Percentiles rank a stretch among this genome's conserved stretches.
These are phyloP conservation scores for Collichthys lucidus DNA, from an alignment of 2,113 vertebrate genomes.

Conservation along the genomic window DNA sequence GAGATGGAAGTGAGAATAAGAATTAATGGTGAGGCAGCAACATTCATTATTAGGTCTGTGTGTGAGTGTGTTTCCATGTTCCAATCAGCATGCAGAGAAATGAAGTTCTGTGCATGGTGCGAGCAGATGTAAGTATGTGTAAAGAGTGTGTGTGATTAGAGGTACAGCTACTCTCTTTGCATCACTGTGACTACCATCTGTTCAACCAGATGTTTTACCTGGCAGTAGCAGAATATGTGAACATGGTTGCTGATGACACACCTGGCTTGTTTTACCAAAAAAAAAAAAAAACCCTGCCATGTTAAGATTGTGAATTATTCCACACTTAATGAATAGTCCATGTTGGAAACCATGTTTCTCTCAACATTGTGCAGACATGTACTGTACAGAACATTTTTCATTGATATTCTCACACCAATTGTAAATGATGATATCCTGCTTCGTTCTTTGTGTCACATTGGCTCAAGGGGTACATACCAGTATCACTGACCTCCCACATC, in stretches of 20 bases:
- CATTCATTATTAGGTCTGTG: conserved; percentile 7
- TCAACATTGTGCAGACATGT: not conserved
- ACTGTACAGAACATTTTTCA: not conserved
- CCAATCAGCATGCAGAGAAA: not conserved
- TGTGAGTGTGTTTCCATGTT: conserved; percentile 1
- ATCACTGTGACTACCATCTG: conserved; percentile 32
- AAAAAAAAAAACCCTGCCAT: conserved; percentile 7
- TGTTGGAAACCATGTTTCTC: not conserved
- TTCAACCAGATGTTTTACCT: conserved; percentile 36
- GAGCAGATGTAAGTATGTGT: not conserved
- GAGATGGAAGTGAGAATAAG: not conserved
- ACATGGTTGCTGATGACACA: conserved; percentile 16
- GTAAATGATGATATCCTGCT: not conserved
- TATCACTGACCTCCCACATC: not conserved
- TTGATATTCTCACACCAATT: not conserved
- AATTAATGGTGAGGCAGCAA: conserved; percentile 8
- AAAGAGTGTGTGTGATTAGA: not conserved
- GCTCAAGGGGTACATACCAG: too few species aligned
- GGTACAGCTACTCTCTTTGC: not conserved
- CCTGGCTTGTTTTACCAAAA: not conserved
- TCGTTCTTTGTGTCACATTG: too few species aligned
- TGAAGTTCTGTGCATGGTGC: not conserved
- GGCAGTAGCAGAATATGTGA: conserved; percentile 2
- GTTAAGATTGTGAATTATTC: conserved; percentile 1
- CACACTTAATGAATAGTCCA: not conserved